Percentiles rank a stretch among this genome's conserved stretches.
Conservation (phyloP, 2,113 vertebrate genomes). For the Zosterops japonicus region DNA sequence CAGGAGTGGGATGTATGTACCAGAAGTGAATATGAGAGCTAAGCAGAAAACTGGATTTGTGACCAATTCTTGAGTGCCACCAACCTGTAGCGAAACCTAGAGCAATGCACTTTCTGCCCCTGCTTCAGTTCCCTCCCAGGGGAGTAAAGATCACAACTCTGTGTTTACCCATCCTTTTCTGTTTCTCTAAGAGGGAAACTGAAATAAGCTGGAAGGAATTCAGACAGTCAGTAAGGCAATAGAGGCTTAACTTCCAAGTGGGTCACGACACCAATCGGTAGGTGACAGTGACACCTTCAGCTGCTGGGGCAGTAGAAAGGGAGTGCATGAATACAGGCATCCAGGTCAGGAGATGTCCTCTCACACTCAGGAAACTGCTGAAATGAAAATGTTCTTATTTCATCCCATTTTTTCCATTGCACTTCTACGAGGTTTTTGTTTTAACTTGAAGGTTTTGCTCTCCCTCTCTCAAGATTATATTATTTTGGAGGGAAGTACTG, state of each 20-base stretch:
- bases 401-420: neutral
- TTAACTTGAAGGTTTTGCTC: neutral
- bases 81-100: neutral
- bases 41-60: neutral
- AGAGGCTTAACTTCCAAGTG: neutral
- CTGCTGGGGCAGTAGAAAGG: neutral
- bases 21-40: neutral
- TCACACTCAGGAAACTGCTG: neutral
- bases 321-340: neutral
- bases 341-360: neutral
- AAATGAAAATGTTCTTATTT: neutral
- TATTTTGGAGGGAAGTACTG: conserved; percentile 22
- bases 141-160: neutral
- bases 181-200: neutral
- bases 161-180: neutral
- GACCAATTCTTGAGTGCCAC: neutral
- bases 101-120: neutral
- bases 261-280: accelerated
- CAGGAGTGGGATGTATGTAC: neutral
- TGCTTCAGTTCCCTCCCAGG: neutral
- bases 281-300: neutral
- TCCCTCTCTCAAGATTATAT: neutral
- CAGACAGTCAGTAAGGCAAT: neutral
- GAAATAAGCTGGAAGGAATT: neutral
- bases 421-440: neutral